Conservation (phyloP, 2,888 invertebrate genomes). For the Pandemis cinnamomeana region DNA sequence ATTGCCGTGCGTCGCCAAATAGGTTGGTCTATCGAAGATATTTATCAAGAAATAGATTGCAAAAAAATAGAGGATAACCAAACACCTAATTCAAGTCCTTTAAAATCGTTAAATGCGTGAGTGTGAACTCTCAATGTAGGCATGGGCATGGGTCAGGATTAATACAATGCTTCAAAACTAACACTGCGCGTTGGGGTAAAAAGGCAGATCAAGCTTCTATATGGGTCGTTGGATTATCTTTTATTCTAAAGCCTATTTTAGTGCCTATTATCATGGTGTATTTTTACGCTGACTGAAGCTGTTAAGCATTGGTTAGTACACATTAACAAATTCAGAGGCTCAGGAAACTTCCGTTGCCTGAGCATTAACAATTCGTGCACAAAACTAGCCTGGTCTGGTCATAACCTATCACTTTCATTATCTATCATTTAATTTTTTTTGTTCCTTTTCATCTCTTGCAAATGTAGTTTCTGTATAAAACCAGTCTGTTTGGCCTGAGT, state of each 20-base stretch:
- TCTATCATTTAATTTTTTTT: no score
- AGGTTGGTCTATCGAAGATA: slow-evolving; percentile 81
- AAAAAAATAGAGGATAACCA: slow-evolving; percentile 71
- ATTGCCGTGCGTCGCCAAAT: slow-evolving; percentile 76
- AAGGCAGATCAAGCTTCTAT: slow-evolving; percentile 11
- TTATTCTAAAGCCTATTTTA: slow-evolving; percentile 6
- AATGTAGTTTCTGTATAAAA: no score
- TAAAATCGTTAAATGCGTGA: slow-evolving; percentile 81
- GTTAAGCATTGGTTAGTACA: background rate
- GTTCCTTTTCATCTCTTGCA: no score
- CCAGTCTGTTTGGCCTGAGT: no score
- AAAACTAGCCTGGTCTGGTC: no score
- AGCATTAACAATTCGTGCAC: background rate
- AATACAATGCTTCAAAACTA: slow-evolving; percentile 47
- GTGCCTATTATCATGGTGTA: background rate
- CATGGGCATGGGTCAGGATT: slow-evolving; percentile 76
- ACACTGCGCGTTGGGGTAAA: slow-evolving; percentile 10
- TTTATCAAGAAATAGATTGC: slow-evolving; percentile 81
- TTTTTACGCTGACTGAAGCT: background rate
- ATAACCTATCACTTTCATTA: no score
- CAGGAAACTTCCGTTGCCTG: background rate
- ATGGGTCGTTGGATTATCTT: background rate
- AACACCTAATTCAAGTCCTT: slow-evolving; percentile 74
- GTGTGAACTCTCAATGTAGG: slow-evolving; percentile 67
- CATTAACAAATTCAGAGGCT: background rate